Evolutionary conservation across 2,113 vertebrate species (phyloP).

Genomic region (Tragelaphus imberbis): DNA sequence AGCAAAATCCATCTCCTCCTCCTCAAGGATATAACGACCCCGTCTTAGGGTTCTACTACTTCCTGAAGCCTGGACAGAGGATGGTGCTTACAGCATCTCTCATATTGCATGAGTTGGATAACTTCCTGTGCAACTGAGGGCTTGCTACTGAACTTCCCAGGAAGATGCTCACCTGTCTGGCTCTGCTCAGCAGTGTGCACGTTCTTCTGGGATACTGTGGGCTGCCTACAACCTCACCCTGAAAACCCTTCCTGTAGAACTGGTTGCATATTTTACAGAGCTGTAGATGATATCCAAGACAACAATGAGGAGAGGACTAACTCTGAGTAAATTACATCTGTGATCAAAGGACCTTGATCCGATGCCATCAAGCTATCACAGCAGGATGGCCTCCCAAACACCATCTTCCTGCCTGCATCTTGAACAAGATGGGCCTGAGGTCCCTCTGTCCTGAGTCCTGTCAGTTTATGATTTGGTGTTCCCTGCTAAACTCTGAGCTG

Average conservation of each 20-base stretch:
- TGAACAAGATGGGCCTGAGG: neutral
- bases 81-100: rapidly evolving
- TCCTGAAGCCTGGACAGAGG: neutral
- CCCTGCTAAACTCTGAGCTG: neutral
- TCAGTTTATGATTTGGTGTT: neutral
- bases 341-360: neutral
- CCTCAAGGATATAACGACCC: neutral
- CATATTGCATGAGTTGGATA: neutral
- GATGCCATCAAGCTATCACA: neutral
- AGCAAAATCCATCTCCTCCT: neutral
- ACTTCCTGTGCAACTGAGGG: neutral
- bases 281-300: neutral
- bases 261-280: neutral
- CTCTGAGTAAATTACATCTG: neutral
- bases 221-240: neutral
- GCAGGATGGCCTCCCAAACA: neutral
- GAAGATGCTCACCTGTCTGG: neutral
- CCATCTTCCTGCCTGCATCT: neutral
- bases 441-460: neutral
- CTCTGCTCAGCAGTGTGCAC: neutral
- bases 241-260: neutral
- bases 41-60: neutral
- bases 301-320: neutral
- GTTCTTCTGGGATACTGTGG: neutral
- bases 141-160: neutral